Evolutionary conservation across 2,113 vertebrate genomes (phyloP), one percentile per base, ranked within the genome.

Genomic region (Neogale vison): DNA sequence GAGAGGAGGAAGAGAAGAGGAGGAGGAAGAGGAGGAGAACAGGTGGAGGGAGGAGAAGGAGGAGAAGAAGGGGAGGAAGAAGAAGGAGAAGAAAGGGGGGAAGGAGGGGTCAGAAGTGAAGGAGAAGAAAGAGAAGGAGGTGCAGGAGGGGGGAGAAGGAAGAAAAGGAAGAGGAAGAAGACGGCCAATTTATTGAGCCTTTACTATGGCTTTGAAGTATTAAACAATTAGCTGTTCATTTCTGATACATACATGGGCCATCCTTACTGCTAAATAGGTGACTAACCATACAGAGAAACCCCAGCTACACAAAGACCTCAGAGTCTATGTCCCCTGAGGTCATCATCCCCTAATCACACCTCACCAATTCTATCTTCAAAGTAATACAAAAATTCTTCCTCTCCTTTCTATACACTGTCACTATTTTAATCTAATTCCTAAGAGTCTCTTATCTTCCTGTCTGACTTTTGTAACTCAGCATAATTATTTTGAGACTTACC

Each of bases 401-500:
- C 24, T 94, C 26, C 47, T 77, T 11, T 84, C 15, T 77, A 34
- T n/a, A 10, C 24, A 61, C 9, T n/a, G 17, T 55, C 67, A 23
- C 18, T n/a, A 31, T 7, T 12, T 55, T 69, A 80, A 31, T 12
- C 47, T 69, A 79, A 31, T 93, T 86, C 67, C 23, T 57, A 47
- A 88, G 24, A 85, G 57, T 57, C 29, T 85, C 36, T 45, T 39
- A 42, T 1, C 34, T 59, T 77, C 67, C 52, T 23, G 14, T 67
- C 55, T 23, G 18, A 80, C 47, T 88, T 84, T 4, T 71, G 83
- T 88, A 95, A 95, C 14, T 93, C 31, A 82, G 47, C 10, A 14
- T 42, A 67, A 59, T 94, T 84, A 71, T 39, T 72, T 55, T 93
- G 80, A 94, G 34, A 87, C n/a, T 59, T 57, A 47, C 2, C 21